Conservation (phyloP, 2,113 vertebrate genomes). For the Ancistrus triradiatus region DNA sequence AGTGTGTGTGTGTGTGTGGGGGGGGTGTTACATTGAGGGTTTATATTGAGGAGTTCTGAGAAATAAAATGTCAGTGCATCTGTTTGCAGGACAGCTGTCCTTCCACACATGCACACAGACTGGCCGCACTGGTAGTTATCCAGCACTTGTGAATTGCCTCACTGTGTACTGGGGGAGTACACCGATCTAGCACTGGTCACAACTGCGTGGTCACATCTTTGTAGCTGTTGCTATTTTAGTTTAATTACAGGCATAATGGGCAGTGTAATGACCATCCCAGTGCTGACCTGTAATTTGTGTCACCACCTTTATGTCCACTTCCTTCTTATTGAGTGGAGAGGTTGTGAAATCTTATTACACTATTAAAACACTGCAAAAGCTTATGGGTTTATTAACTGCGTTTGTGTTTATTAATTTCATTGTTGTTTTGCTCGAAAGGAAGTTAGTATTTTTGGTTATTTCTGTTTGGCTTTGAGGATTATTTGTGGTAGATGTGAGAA, state of each 20-base stretch:
- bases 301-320: neutral
- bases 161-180: neutral
- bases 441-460: too few species aligned
- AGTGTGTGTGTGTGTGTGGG: neutral
- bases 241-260: constrained; percentile 37
- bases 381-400: neutral
- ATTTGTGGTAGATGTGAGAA: too few species aligned
- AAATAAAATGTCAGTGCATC: constrained; percentile 27
- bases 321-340: neutral
- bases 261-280: constrained; percentile 23
- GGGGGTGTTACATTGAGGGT: too few species aligned
- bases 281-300: constrained; percentile 24
- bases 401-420: too few species aligned
- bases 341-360: neutral
- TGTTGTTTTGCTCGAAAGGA: too few species aligned
- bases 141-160: neutral
- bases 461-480: too few species aligned
- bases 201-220: neutral
- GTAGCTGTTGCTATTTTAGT: constrained; percentile 11
- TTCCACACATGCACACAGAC: neutral
- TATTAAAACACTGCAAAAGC: neutral
- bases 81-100: constrained; percentile 33
- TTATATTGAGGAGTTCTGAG: constrained; percentile 5
- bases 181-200: too few species aligned
- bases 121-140: neutral